Evolutionary conservation across 2,888 invertebrate species (phyloP).

Genomic region (Hipparchia sbordonii): DNA sequence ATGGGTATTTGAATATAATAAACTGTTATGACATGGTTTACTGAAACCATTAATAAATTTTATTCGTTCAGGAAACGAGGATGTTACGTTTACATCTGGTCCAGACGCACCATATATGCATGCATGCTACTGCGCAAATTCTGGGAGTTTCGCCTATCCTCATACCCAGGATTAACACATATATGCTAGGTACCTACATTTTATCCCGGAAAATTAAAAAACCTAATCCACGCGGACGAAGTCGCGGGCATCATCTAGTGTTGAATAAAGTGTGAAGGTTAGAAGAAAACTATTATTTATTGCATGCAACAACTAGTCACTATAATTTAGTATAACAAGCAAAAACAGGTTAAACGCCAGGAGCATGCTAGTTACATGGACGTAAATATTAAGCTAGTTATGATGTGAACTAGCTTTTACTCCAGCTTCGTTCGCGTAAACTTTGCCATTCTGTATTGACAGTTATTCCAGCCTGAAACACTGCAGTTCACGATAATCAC

Average conservation of each 20-base stretch:
- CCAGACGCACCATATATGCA: constrained; percentile 23
- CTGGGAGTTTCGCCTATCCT: constrained; percentile 22
- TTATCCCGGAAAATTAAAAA: not conserved
- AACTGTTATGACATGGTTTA: constrained; percentile 9
- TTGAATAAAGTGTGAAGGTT: not conserved
- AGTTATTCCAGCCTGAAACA: no score
- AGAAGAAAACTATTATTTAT: not conserved
- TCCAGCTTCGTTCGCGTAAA: not conserved
- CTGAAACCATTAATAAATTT: not conserved
- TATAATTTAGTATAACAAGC: not conserved
- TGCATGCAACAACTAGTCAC: not conserved
- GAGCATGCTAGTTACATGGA: not conserved
- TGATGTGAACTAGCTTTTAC: not conserved
- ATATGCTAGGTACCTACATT: no score
- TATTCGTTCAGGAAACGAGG: constrained; percentile 18
- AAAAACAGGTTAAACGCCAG: not conserved
- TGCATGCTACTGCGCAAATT: constrained; percentile 21
- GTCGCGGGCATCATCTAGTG: not conserved
- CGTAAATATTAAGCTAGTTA: not conserved
- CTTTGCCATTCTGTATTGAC: no score
- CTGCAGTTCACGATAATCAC: no score
- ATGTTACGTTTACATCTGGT: constrained; percentile 25
- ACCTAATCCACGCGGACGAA: no score
- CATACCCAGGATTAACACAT: not conserved
- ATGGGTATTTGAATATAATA: not conserved